phyloP scores from a whole-genome alignment of 1,140 invertebrate genomes.

The Euura lappo region DNA sequence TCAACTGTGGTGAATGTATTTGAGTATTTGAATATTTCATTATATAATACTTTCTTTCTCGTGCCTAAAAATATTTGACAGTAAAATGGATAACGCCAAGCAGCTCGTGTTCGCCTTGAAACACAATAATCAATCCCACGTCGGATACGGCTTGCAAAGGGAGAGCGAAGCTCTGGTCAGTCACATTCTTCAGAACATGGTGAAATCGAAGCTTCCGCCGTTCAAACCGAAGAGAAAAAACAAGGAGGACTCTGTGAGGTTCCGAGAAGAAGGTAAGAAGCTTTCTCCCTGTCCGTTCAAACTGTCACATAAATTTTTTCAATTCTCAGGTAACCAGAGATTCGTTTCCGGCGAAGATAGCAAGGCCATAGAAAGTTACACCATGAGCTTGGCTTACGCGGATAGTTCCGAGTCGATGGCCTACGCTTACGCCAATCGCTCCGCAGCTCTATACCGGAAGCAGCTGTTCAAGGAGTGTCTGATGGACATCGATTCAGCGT shows the following conservation, averaged over 20 bases:
- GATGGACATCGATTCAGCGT: slow-evolving; percentile 54
- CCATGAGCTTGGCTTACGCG: slow-evolving; percentile 54
- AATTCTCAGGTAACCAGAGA: slow-evolving; percentile 51
- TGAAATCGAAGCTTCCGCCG: slow-evolving; percentile 44
- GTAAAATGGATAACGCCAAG: slow-evolving; percentile 50
- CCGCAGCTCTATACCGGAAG: slow-evolving; percentile 57
- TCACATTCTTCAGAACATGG: slow-evolving; percentile 54
- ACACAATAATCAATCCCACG: slow-evolving; percentile 40
- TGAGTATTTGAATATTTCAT: too few species aligned
- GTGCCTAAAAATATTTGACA: too few species aligned
- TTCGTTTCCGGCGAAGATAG: slow-evolving; percentile 53
- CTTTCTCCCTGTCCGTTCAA: not conserved
- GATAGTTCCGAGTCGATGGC: slow-evolving; percentile 46
- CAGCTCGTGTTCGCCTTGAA: slow-evolving; percentile 50
- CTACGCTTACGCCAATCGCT: slow-evolving; percentile 57
- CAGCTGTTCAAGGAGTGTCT: slow-evolving; percentile 57
- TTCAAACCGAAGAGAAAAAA: slow-evolving; percentile 46
- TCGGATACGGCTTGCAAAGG: slow-evolving; percentile 53
- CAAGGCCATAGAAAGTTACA: slow-evolving; percentile 55
- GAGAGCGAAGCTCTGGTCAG: slow-evolving; percentile 51
- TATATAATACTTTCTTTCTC: too few species aligned
- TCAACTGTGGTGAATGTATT: too few species aligned
- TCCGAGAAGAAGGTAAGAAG: slow-evolving; percentile 51
- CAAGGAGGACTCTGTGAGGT: slow-evolving; percentile 46
- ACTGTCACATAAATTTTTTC: not conserved